Percentiles rank a stretch among this genome's conserved stretches.
Evolutionary conservation across 1,140 invertebrate genomes (phyloP).

Genomic region (Thaumatotibia leucotreta): DNA sequence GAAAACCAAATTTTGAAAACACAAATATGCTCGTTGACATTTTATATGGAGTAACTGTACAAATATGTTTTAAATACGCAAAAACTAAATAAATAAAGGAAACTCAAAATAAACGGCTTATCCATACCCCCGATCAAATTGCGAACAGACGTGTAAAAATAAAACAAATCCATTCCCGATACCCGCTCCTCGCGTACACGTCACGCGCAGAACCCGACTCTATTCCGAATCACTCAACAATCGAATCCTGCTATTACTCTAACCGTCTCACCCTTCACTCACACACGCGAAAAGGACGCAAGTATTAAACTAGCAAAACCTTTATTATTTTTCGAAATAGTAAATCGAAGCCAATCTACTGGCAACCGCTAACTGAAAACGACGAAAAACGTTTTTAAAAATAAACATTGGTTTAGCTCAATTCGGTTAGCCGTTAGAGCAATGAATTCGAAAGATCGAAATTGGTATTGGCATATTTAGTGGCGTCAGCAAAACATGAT

Average conservation of each 20-base stretch:
- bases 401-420: constrained; percentile 2
- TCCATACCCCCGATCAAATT: neutral
- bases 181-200: neutral
- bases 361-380: neutral
- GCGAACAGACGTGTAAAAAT: neutral
- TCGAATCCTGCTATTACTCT: neutral
- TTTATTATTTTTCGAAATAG: neutral
- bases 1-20: too few species aligned
- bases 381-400: neutral
- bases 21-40: too few species aligned
- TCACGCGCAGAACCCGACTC: neutral
- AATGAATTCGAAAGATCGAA: neutral
- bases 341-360: neutral
- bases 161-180: neutral
- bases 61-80: too few species aligned
- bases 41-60: too few species aligned
- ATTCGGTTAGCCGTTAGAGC: neutral
- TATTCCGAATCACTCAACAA: constrained; percentile 7
- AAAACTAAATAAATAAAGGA: neutral
- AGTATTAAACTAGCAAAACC: neutral
- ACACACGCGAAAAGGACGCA: neutral
- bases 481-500: neutral
- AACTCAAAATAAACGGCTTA: neutral
- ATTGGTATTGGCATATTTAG: neutral
- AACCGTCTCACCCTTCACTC: neutral